Evolutionary conservation across 1,140 invertebrate genomes (phyloP).

Genomic region (Parapsyche elsis): DNA sequence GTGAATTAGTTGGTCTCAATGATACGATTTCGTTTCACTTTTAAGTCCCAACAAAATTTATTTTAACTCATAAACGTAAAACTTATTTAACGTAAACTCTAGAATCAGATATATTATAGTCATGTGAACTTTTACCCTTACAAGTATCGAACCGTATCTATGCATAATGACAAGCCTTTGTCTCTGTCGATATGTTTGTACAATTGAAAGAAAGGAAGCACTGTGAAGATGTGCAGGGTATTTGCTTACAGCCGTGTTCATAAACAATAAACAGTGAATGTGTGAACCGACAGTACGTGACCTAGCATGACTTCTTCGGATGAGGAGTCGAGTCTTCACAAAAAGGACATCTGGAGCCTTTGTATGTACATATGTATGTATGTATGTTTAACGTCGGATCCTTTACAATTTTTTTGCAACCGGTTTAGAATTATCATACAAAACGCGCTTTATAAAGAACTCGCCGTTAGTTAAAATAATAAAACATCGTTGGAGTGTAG

Average conservation of each 20-base stretch:
- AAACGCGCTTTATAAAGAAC: not conserved
- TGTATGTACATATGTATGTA: not conserved
- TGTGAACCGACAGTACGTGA: conserved; percentile 37
- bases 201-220: not conserved
- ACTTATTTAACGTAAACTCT: no score
- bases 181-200: conserved; percentile 12
- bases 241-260: conserved; percentile 9
- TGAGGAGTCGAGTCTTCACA: conserved; percentile 1
- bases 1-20: no score
- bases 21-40: no score
- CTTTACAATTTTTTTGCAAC: not conserved
- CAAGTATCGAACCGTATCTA: no score
- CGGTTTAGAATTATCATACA: not conserved
- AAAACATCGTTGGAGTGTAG: no score
- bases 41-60: no score
- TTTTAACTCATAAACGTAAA: no score
- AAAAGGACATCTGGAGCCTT: conserved; percentile 16
- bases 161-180: not conserved
- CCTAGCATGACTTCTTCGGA: not conserved
- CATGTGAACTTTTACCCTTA: no score
- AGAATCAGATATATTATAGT: no score
- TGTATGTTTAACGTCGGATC: not conserved
- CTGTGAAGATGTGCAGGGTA: not conserved
- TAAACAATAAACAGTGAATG: conserved; percentile 25
- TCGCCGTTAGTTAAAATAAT: no score